Base-by-base conservation (phyloP, 2,797 vertebrate species). In the Lutjanus argentimaculatus region DNA sequence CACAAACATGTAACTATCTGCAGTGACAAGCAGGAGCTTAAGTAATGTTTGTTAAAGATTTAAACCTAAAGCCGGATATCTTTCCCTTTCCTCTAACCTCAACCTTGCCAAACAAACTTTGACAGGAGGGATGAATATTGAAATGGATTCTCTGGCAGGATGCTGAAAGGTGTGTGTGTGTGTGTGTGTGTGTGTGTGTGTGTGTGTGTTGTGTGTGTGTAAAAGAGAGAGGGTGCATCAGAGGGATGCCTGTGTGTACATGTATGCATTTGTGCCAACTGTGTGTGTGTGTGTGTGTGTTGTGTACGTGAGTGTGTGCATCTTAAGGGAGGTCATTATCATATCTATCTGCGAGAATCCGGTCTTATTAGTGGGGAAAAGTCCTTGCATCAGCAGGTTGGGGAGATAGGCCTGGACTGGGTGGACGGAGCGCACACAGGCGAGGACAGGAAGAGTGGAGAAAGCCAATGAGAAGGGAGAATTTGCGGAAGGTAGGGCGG, bases 281-380 rank as follows among this genome's bases (percentile, higher is more conserved):
- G 63, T 66, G 62, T 59, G 56, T 77, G 61, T 68, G 71, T 49
- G 21, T 58, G 12, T 58, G 51, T 57, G 43, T 56, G 72, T n/a
- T 75, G 58, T 56, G 49, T 70, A 22, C 14, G 55, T 61, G 52
- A 22, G 49, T 67, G 45, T 82, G 85, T 86, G 81, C 82, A 89
- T 94, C 93, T 94, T 94, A 82, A 88, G 94, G 93, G 94, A 95
- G 85, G 90, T 95, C 91, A 94, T 95, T 95, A 95, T 92, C 90
- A 92, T 88, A 89, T 92, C 76, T 80, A 80, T 90, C 83, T 88
- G 65, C 72, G 74, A 90, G 74, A 85, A 87, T 84, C 62, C 8
- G 19, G 30, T 88, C 67, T 89, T 92, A 79, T 88, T 78, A 88
- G 83, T 52, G 56, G 40, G 48, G 45, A 77, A 83, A 91, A 90